Conservation (phyloP, 2,113 vertebrate genomes). For the Picathartes gymnocephalus region DNA sequence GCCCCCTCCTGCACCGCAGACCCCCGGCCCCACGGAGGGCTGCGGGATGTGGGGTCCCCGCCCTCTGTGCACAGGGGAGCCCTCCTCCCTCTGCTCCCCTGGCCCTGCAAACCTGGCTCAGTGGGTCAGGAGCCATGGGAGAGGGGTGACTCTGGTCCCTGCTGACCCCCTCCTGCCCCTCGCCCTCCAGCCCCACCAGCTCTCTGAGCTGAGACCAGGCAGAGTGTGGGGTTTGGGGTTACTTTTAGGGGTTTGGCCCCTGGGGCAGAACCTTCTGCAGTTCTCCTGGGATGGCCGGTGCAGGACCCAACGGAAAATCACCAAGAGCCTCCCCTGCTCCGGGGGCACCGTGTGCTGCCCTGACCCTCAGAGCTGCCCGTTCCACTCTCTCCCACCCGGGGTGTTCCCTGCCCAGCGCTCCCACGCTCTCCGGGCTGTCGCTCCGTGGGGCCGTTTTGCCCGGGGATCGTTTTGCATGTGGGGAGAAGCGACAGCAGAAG, state of each 20-base stretch:
- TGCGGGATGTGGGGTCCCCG: neutral
- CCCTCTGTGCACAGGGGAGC: too few species aligned
- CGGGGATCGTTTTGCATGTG: constrained; percentile 48
- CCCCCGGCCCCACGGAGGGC: accelerated
- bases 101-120: neutral
- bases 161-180: neutral
- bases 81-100: neutral
- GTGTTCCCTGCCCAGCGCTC: neutral
- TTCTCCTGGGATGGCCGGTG: accelerated
- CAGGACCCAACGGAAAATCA: neutral
- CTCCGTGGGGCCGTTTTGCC: constrained; percentile 20
- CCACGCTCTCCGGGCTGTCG: neutral
- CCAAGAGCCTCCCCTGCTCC: neutral
- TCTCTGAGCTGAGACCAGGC: neutral
- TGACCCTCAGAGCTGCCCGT: neutral
- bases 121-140: accelerated
- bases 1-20: neutral
- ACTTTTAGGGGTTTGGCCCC: accelerated
- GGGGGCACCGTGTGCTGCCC: neutral
- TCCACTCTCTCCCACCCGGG: neutral
- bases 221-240: neutral
- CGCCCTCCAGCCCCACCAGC: neutral
- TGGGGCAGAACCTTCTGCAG: neutral
- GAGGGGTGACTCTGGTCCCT: neutral
- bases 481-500: neutral